These are phyloP conservation scores for Girardinichthys multiradiatus DNA, from an alignment of 2,113 vertebrate species.

Conservation along the genomic window DNA sequence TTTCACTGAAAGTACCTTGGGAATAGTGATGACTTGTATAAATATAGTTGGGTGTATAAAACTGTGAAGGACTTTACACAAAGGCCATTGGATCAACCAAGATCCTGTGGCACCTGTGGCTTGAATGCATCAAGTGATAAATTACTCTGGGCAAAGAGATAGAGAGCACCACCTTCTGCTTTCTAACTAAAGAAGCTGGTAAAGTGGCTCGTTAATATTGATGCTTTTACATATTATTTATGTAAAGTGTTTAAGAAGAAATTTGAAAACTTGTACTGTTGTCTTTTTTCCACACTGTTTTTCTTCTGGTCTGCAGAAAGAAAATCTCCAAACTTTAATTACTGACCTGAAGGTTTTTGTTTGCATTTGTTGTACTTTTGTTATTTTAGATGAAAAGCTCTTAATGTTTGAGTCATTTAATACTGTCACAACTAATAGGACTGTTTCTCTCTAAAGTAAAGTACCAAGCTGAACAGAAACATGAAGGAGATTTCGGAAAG, in stretches of 20 bases:
- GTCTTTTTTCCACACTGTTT: too few relatives aligned
- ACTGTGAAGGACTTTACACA: slow-evolving; percentile 32
- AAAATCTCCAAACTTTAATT: too few relatives aligned
- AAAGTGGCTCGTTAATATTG: background rate
- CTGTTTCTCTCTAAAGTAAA: too few relatives aligned
- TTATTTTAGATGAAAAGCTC: too few relatives aligned
- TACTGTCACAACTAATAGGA: too few relatives aligned
- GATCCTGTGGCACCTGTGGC: slow-evolving; percentile 32
- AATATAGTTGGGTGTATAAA: slow-evolving; percentile 4
- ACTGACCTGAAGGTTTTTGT: too few relatives aligned
- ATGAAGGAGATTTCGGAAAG: too few relatives aligned
- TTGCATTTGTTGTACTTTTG: too few relatives aligned
- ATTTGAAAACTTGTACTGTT: background rate
- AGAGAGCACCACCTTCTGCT: background rate
- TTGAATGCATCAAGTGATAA: slow-evolving; percentile 35
- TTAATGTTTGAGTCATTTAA: too few relatives aligned
- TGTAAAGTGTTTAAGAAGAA: background rate
- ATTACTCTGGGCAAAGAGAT: slow-evolving; percentile 5
- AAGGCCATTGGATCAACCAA: slow-evolving; percentile 3
- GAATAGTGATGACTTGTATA: background rate
- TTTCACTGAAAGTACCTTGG: background rate
- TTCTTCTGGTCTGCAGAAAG: too few relatives aligned
- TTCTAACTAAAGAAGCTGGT: background rate
- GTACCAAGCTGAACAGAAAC: too few relatives aligned
- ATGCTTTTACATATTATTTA: background rate